These are phyloP conservation scores for Rhagophthalmus giganteus DNA, from an alignment of 2,888 invertebrate genomes.

Conservation along the genomic window DNA sequence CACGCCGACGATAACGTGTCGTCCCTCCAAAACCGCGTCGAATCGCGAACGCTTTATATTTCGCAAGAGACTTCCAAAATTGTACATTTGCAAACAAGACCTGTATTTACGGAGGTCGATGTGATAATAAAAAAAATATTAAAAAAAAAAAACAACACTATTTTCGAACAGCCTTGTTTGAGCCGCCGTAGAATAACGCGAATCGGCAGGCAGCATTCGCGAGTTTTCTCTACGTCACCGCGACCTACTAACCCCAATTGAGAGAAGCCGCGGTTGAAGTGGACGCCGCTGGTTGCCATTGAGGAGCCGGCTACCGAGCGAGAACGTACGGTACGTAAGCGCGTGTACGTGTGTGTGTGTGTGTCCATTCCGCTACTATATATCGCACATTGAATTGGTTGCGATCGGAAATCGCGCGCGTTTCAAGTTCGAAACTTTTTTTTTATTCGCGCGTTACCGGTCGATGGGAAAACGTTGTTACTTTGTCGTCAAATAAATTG, in stretches of 20 bases:
- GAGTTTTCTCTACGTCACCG: conserved; percentile 59
- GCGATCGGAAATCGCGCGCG: background rate
- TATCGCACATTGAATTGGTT: background rate
- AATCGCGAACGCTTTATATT: conserved; percentile 6
- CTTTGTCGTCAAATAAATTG: conserved; percentile 1
- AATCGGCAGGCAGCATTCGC: conserved; percentile 76
- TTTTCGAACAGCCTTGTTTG: conserved; percentile 47
- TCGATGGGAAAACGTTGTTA: background rate
- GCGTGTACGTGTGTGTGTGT: background rate
- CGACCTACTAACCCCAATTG: conserved; percentile 72
- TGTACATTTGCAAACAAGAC: conserved; percentile 36
- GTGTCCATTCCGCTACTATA: conserved; percentile 7
- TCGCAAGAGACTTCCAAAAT: conserved; percentile 12
- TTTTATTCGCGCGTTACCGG: background rate
- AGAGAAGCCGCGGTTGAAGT: conserved; percentile 56
- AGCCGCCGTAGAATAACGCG: conserved; percentile 64
- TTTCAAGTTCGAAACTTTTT: background rate
- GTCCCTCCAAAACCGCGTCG: background rate
- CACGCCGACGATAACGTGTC: conserved; percentile 3
- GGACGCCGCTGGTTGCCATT: conserved; percentile 49
- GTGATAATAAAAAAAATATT: conserved; percentile 38
- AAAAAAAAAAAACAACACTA: no score
- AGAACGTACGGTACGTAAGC: conserved; percentile 13
- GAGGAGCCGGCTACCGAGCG: conserved; percentile 47
- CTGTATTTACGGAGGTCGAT: conserved; percentile 38